Evolutionary conservation across 2,888 invertebrate species (phyloP), one percentile per base, ranked within the genome.

Genomic region (Ethmia dodecea): DNA sequence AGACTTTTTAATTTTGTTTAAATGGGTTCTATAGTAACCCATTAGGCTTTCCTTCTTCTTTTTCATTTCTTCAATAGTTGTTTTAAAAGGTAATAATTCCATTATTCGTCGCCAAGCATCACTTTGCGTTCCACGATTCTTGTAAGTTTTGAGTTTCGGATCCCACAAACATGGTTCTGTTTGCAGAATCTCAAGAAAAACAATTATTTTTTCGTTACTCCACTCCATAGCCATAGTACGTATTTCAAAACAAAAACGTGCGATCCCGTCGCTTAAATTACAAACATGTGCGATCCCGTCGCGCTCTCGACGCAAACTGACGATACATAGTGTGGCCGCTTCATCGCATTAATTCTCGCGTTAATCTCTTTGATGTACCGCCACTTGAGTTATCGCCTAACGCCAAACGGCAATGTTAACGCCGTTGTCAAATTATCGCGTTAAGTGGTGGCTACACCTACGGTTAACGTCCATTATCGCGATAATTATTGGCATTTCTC

Each of bases 81-180:
- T 13, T 31, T 31, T 16, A n/a, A n/a, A n/a, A n/a, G n/a, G n/a
- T n/a, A n/a, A n/a, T n/a, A 35, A 40, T 42, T 39, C 31, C 27
- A 35, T 37, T 38, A 35, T 27, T 33, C 31, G 28, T 13, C 33
- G 31, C 41, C 37, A 41, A 28, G 37, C 41, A 34, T 37, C 35
- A 20, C 15, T 37, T 34, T 35, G 35, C 14, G 33, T 27, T 13
- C 22, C 16, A 28, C 35, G 29, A 34, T 31, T 31, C 16, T 40
- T 40, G 13, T 25, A 35, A 27, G 26, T 26, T 31, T 37, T 37
- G 9, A 24, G 24, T 28, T 18, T 28, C 22, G 35, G 37, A 15
- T 38, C 38, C 31, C 38, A 42, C 41, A 42, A 38, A 38, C 41
- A 38, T 35, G 33, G 35, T 22, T 42, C 42, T 34, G 36, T 38